Base-by-base conservation (phyloP, 2,888 invertebrate genomes). In the Dryobota labecula region DNA sequence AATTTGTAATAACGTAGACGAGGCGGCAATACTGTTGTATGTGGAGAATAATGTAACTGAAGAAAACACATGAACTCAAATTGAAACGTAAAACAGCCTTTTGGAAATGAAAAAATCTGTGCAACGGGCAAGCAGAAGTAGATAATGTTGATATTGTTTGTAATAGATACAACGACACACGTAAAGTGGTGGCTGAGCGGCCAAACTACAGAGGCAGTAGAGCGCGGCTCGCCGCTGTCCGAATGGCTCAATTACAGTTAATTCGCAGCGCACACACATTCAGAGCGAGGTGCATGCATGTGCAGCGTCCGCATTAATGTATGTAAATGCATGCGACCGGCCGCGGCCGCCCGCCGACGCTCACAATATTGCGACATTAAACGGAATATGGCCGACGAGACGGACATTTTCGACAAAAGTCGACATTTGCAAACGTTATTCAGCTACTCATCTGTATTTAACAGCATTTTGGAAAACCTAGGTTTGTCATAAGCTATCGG, bases 161-260 rank as follows among this genome's bases (percentile, higher is more conserved):
- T 83, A 82, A 84, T 81, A 85, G 82, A 86, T 85, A 82, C 71
- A 78, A 69, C 69, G 78, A 75, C 80, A 76, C 64, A 78, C 78
- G 71, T 79, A 78, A 86, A 87, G 89, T 86, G 89, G 87, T 88
- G 83, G 86, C 84, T 81, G 87, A 88, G 86, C 87, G 88, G 90
- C 88, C 87, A 89, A 91, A 89, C 91, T 90, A 87, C 83, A 86
- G 89, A 92, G 90, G 92, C 92, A 93, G 89, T 90, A 88, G 90
- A 93, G 92, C 93, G 90, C 90, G 89, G 91, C 89, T 90, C 85
- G 90, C 91, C 92, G 90, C 91, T 94, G 92, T 94, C 92, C 94
- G 92, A 96, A 95, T 95, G 93, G 94, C 95, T 96, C 96, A 95
- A 95, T 96, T 95, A 95, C 96, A 94, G 95, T 95, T 95, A 95